A percentile compares a stretch with the other conserved stretches of the same genome.
These are phyloP conservation scores for Octomys mimax DNA, from an alignment of 2,797 vertebrate species.

Conservation along the genomic window DNA sequence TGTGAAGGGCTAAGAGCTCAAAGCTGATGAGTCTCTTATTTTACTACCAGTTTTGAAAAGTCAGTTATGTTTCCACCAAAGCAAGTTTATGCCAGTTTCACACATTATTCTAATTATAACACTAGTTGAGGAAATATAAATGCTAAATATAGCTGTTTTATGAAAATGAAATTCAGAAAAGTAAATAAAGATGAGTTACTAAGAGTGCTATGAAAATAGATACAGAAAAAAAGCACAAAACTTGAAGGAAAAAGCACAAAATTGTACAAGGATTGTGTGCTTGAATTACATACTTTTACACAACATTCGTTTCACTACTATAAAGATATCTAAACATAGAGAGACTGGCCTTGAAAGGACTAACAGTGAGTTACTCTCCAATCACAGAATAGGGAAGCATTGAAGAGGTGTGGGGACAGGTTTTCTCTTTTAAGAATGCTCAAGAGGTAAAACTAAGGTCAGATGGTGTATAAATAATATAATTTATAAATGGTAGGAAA, in stretches of 20 bases:
- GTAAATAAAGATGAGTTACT: neutral
- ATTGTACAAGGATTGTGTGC: neutral
- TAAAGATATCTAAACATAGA: neutral
- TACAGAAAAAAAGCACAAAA: constrained; percentile 21
- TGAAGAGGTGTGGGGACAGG: neutral
- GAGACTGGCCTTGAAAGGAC: neutral
- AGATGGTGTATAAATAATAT: neutral
- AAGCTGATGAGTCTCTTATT: neutral
- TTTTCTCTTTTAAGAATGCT: neutral
- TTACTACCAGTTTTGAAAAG: neutral
- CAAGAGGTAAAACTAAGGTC: neutral
- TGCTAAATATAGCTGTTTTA: neutral
- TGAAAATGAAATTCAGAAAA: neutral
- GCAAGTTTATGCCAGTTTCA: neutral
- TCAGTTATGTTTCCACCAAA: neutral
- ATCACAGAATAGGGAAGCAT: neutral
- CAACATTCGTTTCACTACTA: neutral
- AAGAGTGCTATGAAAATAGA: constrained; percentile 37
- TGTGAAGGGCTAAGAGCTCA: neutral
- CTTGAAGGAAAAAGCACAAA: neutral
- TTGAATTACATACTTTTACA: neutral
- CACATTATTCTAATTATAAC: constrained; percentile 9
- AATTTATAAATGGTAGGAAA: neutral
- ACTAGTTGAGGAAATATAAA: neutral
- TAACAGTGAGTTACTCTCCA: neutral